Evolutionary conservation across 2,113 vertebrate species (phyloP), one percentile per base, ranked within the genome.

Genomic region (Struthidea cinerea): DNA sequence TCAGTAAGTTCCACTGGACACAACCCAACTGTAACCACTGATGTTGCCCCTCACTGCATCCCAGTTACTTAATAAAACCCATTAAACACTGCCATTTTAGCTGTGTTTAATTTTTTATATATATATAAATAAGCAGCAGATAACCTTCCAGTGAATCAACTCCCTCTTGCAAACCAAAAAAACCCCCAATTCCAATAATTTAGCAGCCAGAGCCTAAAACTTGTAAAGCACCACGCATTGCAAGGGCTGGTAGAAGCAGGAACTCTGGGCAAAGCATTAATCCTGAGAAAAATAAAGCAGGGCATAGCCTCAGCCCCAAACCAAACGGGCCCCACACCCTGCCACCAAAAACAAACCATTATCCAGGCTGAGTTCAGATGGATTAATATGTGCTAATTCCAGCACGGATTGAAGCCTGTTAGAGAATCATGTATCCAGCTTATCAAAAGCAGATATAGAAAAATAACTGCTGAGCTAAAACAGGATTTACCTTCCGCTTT

Each of bases 401-500:
- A 82, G 32, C 56, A 47, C 3, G 7, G 56, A 69, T 21, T 39
- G 55, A 75, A 84, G 35, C 69, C 35, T 71, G 27, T 57, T 87
- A 79, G 73, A n/a, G 64, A 89, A 63, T 77, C 65, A 13, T 2
- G 4, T 37, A 80, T 59, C 80, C 87, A 73, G 59, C 68, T 76
- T 71, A 93, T 44, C 50, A 77, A 74, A 96, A 89, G 41, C 56
- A 73, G 59, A 75, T 61, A 81, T 0, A 83, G 50, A 75, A 85
- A 95, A 83, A 57, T 52, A 91, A 89, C 79, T 4, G 3, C 41
- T 67, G 86, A 89, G 61, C 79, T 91, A 74, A 92, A 84, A 16
- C 30, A 52, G 42, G 84, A 97, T 94, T 98, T 98, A 99, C 99
- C 98, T 98, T 99, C 91, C 98, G 95, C 84, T 97, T 98, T 95